Evolutionary conservation across 1,140 invertebrate genomes (phyloP).

Genomic region (Panonychus citri): DNA sequence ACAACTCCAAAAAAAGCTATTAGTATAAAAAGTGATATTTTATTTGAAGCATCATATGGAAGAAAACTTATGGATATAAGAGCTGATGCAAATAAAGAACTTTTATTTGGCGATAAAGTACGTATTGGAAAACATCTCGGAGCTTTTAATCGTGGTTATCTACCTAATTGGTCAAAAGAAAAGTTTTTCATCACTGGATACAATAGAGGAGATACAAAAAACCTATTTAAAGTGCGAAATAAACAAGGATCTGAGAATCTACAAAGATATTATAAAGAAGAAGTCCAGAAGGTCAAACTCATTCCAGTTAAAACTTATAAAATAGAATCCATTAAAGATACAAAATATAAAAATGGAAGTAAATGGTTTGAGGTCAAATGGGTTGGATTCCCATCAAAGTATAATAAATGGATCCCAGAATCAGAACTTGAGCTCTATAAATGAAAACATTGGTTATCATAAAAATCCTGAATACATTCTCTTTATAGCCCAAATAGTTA

Average conservation of each 20-base stretch:
- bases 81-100: neutral
- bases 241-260: neutral
- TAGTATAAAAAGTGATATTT: neutral
- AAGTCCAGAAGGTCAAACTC: neutral
- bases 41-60: neutral
- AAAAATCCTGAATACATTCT: neutral
- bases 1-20: neutral
- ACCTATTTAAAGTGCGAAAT: neutral
- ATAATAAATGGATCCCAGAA: neutral
- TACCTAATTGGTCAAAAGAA: neutral
- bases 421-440: neutral
- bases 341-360: neutral
- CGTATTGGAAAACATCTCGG: neutral
- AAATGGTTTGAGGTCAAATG: neutral
- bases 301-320: neutral
- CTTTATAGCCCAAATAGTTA: neutral
- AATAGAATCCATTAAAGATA: neutral
- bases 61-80: too few relatives aligned
- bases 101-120: neutral
- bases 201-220: neutral
- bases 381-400: neutral
- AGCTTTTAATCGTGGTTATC: neutral
- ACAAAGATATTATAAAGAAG: neutral
- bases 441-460: too few relatives aligned
- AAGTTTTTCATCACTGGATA: neutral